These are phyloP conservation scores for Halcyon badia DNA, from an alignment of 2,797 vertebrate species.

Conservation along the genomic window DNA sequence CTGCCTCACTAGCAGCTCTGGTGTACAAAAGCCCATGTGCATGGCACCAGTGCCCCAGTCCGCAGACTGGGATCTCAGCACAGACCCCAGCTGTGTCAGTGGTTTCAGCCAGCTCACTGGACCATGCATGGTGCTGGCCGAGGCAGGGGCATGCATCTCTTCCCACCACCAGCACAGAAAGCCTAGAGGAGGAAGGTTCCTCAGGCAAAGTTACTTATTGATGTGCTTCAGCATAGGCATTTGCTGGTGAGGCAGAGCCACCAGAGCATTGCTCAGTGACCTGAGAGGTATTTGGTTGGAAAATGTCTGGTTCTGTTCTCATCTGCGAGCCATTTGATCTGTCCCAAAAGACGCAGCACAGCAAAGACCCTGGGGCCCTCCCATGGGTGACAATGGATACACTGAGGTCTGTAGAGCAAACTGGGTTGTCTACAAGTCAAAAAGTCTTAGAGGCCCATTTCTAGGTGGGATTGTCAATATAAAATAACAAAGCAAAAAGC, in stretches of 20 bases:
- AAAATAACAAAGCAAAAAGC: slow-evolving; percentile 62
- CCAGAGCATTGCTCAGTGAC: slow-evolving; percentile 76
- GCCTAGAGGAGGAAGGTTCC: slow-evolving; percentile 33
- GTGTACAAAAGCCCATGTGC: background rate
- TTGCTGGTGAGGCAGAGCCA: slow-evolving; percentile 61
- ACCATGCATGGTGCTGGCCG: background rate
- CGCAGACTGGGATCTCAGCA: background rate
- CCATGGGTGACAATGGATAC: slow-evolving; percentile 57
- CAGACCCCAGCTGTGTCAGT: accelerated
- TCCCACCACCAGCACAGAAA: background rate
- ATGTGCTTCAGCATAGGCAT: slow-evolving; percentile 26
- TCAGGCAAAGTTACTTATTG: slow-evolving; percentile 46
- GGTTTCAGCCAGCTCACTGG: background rate
- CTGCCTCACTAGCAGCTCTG: background rate
- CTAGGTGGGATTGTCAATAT: slow-evolving; percentile 61
- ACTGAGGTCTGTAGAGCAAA: background rate
- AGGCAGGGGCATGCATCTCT: background rate
- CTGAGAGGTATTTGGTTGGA: slow-evolving; percentile 74
- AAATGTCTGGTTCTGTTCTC: slow-evolving; percentile 73
- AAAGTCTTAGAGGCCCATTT: slow-evolving; percentile 54
- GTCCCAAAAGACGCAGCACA: slow-evolving; percentile 22
- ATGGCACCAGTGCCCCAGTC: too few relatives aligned
- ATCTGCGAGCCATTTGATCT: slow-evolving; percentile 64
- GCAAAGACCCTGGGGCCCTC: slow-evolving; percentile 39
- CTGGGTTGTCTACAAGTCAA: slow-evolving; percentile 36